Base-by-base conservation (phyloP, 2,888 invertebrate genomes). In the Drosophila mimica region DNA sequence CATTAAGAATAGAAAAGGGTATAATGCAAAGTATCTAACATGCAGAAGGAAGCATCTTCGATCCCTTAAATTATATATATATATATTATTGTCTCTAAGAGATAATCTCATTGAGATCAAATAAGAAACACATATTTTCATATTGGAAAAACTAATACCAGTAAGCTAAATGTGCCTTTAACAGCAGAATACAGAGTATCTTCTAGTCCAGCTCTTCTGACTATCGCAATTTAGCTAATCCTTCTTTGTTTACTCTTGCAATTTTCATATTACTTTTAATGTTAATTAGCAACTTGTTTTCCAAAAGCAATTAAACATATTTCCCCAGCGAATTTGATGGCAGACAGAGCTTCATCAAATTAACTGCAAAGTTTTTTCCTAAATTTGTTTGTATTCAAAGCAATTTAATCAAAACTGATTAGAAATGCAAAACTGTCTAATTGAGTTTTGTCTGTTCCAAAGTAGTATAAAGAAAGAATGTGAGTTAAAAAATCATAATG, bases 381-480 rank as follows among this genome's bases (percentile, higher is more conserved):
- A 28, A 20, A 30, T 66, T 20, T 17, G 28, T 20, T 51, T 15
- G 5, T 33, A 28, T 20, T 51, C 61, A 34, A 11, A 40, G 31
- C 57, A 59, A 58, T 43, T 38, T 40, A 65, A 65, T 65, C 49
- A 64, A 30, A 43, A 40, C 51, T 64, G 34, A 33, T 51, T 33
- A 34, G 20, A 65, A 31, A 31, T 28, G 6, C 25, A 33, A 1
- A 33, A 31, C 25, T 49, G 20, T 9, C 13, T 11, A 63, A 43
- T 15, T 43, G 20, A 57, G 57, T 57, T 43, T 15, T 15, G 20
- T 46, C 46, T 43, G 11, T 6, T 30, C 0, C 2, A 25, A 28
- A 36, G 25, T 25, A 2, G 25, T 25, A 25, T 28, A 0, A 2
- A 7, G 4, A 20, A 20, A 25, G 11, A 9, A 25, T n/a, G 2